Conservation (phyloP, 1,140 invertebrate species). For the Euwallacea fornicatus region DNA sequence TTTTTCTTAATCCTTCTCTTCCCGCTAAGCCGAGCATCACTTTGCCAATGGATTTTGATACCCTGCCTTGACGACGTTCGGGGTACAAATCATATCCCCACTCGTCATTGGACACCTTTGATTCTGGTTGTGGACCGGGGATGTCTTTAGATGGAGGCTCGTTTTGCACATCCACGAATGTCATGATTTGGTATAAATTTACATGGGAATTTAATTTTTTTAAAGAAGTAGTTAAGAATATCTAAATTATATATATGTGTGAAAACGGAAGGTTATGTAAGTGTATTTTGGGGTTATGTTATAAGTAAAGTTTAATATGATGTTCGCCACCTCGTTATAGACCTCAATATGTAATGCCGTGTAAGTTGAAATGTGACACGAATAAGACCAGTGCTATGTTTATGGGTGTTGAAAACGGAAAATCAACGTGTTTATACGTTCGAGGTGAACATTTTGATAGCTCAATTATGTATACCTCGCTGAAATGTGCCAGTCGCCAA, state of each 20-base stretch:
- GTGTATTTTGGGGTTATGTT: not conserved
- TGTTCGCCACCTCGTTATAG: no score
- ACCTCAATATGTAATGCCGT: no score
- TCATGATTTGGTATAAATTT: constrained; percentile 11
- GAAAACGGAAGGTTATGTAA: not conserved
- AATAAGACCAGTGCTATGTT: no score
- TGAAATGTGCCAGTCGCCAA: no score
- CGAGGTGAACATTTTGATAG: no score
- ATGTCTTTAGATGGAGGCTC: not conserved
- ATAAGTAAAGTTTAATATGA: no score
- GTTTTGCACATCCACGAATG: constrained; percentile 12
- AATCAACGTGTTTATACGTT: no score
- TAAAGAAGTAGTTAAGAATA: not conserved
- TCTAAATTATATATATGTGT: not conserved
- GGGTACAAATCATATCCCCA: constrained; percentile 87
- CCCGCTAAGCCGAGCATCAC: constrained; percentile 67
- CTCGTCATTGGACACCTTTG: constrained; percentile 29
- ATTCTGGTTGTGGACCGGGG: not conserved
- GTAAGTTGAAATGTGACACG: no score
- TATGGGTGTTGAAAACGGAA: no score
- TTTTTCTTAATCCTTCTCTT: constrained; percentile 67
- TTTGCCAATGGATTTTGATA: constrained; percentile 58
- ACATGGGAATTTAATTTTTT: not conserved
- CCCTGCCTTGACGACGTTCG: constrained; percentile 68
- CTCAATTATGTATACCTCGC: no score